A percentile compares a stretch with the other conserved stretches of the same genome.
Evolutionary conservation across 2,797 vertebrate genomes (phyloP).

Genomic region (Sphaeramia orbicularis): DNA sequence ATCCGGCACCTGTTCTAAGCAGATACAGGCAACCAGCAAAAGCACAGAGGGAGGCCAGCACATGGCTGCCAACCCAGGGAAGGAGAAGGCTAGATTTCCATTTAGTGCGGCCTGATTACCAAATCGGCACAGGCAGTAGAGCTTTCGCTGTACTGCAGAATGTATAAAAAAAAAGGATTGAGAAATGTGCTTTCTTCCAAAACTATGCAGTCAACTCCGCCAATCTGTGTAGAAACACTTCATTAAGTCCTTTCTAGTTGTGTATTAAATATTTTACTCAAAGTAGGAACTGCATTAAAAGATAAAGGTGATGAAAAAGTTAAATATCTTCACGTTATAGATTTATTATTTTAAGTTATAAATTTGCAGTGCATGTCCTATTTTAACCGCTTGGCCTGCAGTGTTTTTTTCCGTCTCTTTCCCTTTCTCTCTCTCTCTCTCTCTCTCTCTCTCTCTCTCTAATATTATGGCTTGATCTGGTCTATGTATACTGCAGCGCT

Average conservation of each 20-base stretch:
- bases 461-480: slow-evolving; percentile 26
- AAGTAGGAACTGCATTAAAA: neutral
- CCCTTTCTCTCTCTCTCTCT: slow-evolving; percentile 5
- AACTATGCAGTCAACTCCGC: slow-evolving; percentile 37
- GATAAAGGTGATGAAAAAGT: too few species aligned
- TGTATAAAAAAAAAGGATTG: slow-evolving; percentile 38
- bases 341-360: slow-evolving; percentile 21
- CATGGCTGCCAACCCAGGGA: slow-evolving; percentile 78
- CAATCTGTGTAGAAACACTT: slow-evolving; percentile 12
- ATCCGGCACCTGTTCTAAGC: slow-evolving; percentile 86
- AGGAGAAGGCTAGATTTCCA: slow-evolving; percentile 82
- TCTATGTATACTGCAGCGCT: slow-evolving; percentile 57
- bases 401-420: too few species aligned
- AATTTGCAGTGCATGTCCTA: slow-evolving; percentile 46
- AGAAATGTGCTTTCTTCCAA: slow-evolving; percentile 43
- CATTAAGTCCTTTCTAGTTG: slow-evolving; percentile 7
- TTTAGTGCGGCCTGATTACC: slow-evolving; percentile 76
- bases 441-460: slow-evolving; percentile 6
- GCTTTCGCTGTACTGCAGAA: slow-evolving; percentile 49
- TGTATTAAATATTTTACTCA: slow-evolving; percentile 1
- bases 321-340: neutral
- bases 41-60: slow-evolving; percentile 73
- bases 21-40: slow-evolving; percentile 83
- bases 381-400: slow-evolving; percentile 49
- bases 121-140: slow-evolving; percentile 67